phyloP scores from a whole-genome alignment of 2,113 vertebrate species.

The Dendrocopos noguchii region DNA sequence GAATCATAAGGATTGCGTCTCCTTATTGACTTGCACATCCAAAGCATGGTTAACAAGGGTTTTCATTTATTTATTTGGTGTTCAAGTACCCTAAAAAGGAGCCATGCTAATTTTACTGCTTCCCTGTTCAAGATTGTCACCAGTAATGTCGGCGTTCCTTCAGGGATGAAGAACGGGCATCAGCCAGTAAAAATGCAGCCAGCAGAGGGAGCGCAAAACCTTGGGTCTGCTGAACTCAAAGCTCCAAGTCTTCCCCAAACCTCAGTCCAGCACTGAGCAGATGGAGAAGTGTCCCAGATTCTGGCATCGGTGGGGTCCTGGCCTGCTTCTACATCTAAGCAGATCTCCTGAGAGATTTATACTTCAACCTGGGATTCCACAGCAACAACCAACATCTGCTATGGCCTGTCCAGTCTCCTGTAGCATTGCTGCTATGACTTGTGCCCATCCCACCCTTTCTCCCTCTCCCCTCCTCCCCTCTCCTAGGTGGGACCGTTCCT shows the following conservation, averaged over 20 bases:
- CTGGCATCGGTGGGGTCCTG: not conserved
- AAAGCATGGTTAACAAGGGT: not conserved
- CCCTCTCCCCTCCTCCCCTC: not conserved
- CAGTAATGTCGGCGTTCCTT: not conserved
- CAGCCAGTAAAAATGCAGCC: not conserved
- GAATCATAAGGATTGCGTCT: not conserved
- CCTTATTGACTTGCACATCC: not conserved
- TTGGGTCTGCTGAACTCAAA: not conserved
- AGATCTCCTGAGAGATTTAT: not conserved
- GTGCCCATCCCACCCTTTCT: not conserved
- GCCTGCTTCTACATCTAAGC: not conserved
- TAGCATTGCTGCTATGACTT: not conserved
- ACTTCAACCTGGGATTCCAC: not conserved
- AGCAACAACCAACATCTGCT: not conserved
- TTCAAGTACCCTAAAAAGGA: conserved; percentile 7
- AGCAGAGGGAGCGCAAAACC: conserved; percentile 57
- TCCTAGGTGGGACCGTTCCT: not conserved
- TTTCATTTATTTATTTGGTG: not conserved
- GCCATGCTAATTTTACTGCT: not conserved
- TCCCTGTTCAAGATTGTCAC: not conserved
- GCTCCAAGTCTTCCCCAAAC: not conserved
- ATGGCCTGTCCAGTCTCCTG: not conserved
- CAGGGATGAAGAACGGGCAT: not conserved
- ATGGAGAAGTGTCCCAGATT: not conserved
- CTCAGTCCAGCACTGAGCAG: not conserved